Evolutionary conservation across 2,888 invertebrate species (phyloP), one percentile per base, ranked within the genome.

Genomic region (Parascotia fuliginaria): DNA sequence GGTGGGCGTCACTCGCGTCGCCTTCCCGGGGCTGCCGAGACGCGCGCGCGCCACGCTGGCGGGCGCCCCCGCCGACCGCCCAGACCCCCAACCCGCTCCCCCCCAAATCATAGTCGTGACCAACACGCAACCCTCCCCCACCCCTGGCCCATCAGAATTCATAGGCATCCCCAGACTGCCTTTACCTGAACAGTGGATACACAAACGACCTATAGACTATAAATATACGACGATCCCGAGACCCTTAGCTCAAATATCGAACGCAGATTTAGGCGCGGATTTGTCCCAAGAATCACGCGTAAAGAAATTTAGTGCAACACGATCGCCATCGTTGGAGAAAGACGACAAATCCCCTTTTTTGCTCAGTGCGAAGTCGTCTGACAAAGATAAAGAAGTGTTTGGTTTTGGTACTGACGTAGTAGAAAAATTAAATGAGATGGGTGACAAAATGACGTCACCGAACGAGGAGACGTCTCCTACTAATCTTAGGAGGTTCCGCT

Each of bases 291-390:
- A 86, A 41, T 67, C 81, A 0, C 73, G 85, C n/a, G 77, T 84
- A 1, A 89, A 87, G 46, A 90, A 88, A 51, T 91, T 69, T 57
- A 91, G 92, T 44, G 92, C 88, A 0, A 92, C 92, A 0, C 70
- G 92, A 7, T 92, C 92, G 0, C 92, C 92, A 0, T 92, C 92
- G 0, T 65, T 92, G n/a, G 92, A 92, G 51, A 92, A 91, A 61
- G 92, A 92, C 87, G 92, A 92, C 1, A 92, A 89, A 47, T 87
- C 89, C 0, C 92, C 92, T 5, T 89, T 92, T 47, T 54, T 84
- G 9, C 58, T 61, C 14, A 81, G 81, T 50, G 85, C 84, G 0
- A 83, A 81, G 36, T 70, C n/a, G n/a, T n/a, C 77, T 3, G 87
- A 83, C 27, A 82, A 81, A 38, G 87, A 83, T 28, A 81, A 79